Evolutionary conservation across 2,113 vertebrate genomes (phyloP).

Genomic region (Sminthopsis crassicaudata): DNA sequence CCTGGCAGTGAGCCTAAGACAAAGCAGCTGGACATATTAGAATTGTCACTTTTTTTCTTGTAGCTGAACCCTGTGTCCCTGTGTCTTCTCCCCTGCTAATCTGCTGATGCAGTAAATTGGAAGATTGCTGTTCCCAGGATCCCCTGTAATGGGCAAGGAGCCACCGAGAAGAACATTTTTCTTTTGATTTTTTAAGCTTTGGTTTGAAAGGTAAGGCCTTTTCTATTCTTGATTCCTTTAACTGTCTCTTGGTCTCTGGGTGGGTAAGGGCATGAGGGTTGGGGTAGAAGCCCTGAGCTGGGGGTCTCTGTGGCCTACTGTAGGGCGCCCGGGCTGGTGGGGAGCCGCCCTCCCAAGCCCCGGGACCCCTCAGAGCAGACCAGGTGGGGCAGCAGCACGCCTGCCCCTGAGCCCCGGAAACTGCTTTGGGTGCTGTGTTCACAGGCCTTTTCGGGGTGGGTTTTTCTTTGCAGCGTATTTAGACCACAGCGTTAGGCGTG

Average conservation of each 20-base stretch:
- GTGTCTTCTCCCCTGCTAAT: conserved; percentile 74
- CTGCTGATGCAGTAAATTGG: conserved; percentile 82
- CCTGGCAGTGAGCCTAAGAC: neutral
- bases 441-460: neutral
- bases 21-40: conserved; percentile 29
- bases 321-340: neutral
- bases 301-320: neutral
- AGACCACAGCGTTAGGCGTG: neutral
- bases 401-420: neutral
- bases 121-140: conserved; percentile 84
- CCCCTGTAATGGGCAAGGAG: conserved; percentile 97
- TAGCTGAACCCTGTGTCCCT: conserved; percentile 80
- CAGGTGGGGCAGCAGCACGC: neutral
- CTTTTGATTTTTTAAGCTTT: conserved; percentile 90
- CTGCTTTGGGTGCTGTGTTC: too few species aligned
- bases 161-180: conserved; percentile 89
- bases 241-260: neutral
- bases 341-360: neutral
- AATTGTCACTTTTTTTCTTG: conserved; percentile 76
- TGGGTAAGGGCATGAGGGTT: neutral
- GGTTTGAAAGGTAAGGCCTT: conserved; percentile 90
- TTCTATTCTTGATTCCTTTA: conserved; percentile 53
- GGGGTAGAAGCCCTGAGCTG: neutral
- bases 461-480: neutral
- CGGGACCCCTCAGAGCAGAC: neutral